phyloP scores from a whole-genome alignment of 2,888 invertebrate genomes.

The Scaptomyza tumidula region DNA sequence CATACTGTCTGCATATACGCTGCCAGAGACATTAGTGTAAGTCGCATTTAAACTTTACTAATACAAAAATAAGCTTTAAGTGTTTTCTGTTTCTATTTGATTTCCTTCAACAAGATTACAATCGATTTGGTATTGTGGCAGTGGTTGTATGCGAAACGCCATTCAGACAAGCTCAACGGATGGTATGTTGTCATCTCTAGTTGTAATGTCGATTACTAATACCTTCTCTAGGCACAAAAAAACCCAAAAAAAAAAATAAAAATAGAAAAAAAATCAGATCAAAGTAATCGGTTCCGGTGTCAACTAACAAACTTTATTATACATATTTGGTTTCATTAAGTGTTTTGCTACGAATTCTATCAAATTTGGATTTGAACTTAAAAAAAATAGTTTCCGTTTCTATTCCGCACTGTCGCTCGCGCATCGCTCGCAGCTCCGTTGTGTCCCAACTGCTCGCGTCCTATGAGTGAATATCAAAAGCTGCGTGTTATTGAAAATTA shows the following conservation, averaged over 20 bases:
- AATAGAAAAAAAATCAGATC: conserved; percentile 10
- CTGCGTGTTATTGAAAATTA: conserved; percentile 73
- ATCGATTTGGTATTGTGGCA: conserved; percentile 82
- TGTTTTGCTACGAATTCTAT: not conserved
- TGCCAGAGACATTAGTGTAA: conserved; percentile 75
- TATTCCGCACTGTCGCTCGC: not conserved
- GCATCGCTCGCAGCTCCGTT: conserved; percentile 69
- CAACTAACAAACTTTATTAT: not conserved
- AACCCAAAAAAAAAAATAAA: too few species aligned
- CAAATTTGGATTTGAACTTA: conserved; percentile 1
- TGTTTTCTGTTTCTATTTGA: not conserved
- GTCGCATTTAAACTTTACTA: conserved; percentile 20
- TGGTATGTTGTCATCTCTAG: conserved; percentile 56
- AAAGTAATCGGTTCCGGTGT: not conserved
- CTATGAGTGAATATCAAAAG: conserved; percentile 82
- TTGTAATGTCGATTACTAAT: not conserved
- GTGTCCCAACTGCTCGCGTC: conserved; percentile 74
- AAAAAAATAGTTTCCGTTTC: conserved; percentile 1
- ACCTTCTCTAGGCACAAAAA: too few species aligned
- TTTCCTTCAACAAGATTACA: conserved; percentile 58
- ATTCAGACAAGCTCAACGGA: conserved; percentile 71
- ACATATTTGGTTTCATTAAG: not conserved
- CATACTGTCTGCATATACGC: conserved; percentile 76
- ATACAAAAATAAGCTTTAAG: not conserved
- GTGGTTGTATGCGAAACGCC: conserved; percentile 78